Evolutionary conservation across 2,797 vertebrate species (phyloP).

Genomic region (Danio kyathit): DNA sequence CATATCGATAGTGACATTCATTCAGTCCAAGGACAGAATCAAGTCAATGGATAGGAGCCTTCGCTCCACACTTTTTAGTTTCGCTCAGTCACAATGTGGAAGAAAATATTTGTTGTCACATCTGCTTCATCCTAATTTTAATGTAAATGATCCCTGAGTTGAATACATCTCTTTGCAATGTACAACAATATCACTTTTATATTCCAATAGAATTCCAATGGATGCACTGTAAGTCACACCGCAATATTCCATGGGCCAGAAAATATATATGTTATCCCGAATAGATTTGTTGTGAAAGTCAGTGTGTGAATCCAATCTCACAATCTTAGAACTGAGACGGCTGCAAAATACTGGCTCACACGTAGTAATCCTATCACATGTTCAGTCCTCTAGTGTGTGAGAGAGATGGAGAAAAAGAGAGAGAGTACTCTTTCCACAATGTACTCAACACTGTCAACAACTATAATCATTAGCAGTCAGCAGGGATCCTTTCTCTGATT

Average conservation of each 20-base stretch:
- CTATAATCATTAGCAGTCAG: slow-evolving; percentile 72
- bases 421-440: slow-evolving; percentile 15
- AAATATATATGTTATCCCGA: neutral
- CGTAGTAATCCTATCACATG: slow-evolving; percentile 58
- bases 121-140: slow-evolving; percentile 45
- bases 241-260: neutral
- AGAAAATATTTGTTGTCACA: too few species aligned
- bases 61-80: too few species aligned
- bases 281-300: slow-evolving; percentile 26
- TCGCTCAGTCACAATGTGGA: too few species aligned
- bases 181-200: neutral
- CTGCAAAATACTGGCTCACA: slow-evolving; percentile 22
- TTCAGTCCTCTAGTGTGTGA: slow-evolving; percentile 56
- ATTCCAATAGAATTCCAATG: neutral
- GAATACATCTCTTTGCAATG: neutral
- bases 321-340: slow-evolving; percentile 10
- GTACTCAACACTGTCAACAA: slow-evolving; percentile 25
- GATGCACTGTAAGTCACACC: neutral
- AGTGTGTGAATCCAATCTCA: slow-evolving; percentile 42
- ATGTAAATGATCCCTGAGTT: neutral
- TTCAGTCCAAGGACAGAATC: too few species aligned
- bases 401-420: neutral
- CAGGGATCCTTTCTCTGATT: slow-evolving; percentile 68
- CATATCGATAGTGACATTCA: too few species aligned
- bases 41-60: too few species aligned